Evolutionary conservation across 2,888 invertebrate species (phyloP).

Genomic region (Chorisops tibialis): DNA sequence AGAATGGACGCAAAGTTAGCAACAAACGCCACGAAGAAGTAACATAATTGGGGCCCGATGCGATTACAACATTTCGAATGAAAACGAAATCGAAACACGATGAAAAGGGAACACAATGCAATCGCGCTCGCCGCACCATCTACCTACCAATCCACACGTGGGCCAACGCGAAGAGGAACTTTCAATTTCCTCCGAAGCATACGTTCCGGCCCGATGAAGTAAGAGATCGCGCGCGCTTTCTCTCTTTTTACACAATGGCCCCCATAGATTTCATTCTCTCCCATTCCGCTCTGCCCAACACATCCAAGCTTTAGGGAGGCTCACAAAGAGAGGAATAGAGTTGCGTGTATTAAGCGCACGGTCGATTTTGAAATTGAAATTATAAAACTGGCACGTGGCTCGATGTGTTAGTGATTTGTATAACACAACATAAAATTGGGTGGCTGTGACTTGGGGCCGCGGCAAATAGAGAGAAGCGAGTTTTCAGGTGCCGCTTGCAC

Average conservation of each 20-base stretch:
- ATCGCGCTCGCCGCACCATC: too few species aligned
- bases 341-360: background rate
- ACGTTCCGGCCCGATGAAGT: conserved; percentile 1
- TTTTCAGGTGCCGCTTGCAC: background rate
- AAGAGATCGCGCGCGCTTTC: background rate
- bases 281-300: too few species aligned
- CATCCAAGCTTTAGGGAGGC: too few species aligned
- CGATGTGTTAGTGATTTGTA: background rate
- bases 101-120: too few species aligned
- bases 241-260: background rate
- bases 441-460: conserved; percentile 37
- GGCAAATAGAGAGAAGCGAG: background rate
- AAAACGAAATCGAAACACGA: too few species aligned
- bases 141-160: too few species aligned
- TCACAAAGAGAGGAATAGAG: background rate
- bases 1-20: too few species aligned
- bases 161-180: background rate
- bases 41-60: too few species aligned
- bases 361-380: conserved; percentile 9
- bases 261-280: background rate
- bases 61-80: too few species aligned
- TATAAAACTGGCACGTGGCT: conserved; percentile 4
- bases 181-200: too few species aligned
- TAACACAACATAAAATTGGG: conserved; percentile 34
- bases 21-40: too few species aligned